Conservation (phyloP, 2,888 invertebrate genomes). For the Plusia festucae region DNA sequence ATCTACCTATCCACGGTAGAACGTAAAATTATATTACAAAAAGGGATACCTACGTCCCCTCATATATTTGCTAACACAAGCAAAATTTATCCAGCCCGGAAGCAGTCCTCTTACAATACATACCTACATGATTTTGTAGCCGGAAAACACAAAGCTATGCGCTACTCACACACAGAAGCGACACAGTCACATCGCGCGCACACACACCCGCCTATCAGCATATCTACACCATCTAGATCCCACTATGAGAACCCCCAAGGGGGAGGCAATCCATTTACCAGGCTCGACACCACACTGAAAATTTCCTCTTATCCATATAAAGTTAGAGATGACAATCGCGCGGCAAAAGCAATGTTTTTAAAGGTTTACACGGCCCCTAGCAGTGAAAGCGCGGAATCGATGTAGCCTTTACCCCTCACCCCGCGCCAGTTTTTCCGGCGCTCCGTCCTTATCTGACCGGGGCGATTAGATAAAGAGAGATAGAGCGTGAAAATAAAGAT, state of each 20-base stretch:
- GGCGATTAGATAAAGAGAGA: slow-evolving; percentile 89
- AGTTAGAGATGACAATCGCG: slow-evolving; percentile 87
- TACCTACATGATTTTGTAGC: slow-evolving; percentile 80
- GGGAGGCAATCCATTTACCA: slow-evolving; percentile 89
- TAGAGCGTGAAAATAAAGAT: slow-evolving; percentile 90
- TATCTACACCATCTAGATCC: slow-evolving; percentile 90
- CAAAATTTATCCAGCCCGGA: slow-evolving; percentile 87
- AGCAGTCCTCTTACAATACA: slow-evolving; percentile 79
- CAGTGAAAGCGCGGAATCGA: slow-evolving; percentile 90
- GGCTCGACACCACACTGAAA: slow-evolving; percentile 76
- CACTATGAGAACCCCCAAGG: slow-evolving; percentile 88
- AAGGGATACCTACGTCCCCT: slow-evolving; percentile 87
- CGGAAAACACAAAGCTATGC: slow-evolving; percentile 81
- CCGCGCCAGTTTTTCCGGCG: slow-evolving; percentile 89
- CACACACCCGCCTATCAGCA: slow-evolving; percentile 84
- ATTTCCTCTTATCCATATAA: slow-evolving; percentile 81
- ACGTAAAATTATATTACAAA: slow-evolving; percentile 89
- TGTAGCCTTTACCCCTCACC: slow-evolving; percentile 89
- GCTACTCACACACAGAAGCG: slow-evolving; percentile 67
- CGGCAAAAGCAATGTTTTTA: slow-evolving; percentile 86
- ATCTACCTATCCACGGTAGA: slow-evolving; percentile 87
- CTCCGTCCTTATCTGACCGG: slow-evolving; percentile 88
- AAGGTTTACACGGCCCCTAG: slow-evolving; percentile 90
- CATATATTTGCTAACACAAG: slow-evolving; percentile 89
- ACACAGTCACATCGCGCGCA: slow-evolving; percentile 71